Percentiles rank a stretch among this genome's conserved stretches.
These are phyloP conservation scores for Pseudomyrmex dendroicus DNA, from an alignment of 1,140 invertebrate genomes.

Conservation along the genomic window DNA sequence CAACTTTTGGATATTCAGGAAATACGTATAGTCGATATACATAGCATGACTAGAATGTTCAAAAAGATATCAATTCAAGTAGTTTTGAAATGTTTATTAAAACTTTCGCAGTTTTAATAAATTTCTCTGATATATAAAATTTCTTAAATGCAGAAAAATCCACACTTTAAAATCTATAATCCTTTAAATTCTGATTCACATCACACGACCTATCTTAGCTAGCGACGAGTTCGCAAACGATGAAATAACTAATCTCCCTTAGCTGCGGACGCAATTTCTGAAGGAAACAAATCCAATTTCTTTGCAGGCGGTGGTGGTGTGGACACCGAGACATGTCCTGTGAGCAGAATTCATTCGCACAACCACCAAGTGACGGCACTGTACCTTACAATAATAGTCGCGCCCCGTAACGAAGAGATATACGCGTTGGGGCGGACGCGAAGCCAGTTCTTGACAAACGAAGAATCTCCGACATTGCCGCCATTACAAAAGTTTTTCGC, in stretches of 20 bases:
- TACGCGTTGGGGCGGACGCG: constrained; percentile 10
- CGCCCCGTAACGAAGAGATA: constrained; percentile 64
- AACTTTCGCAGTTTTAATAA: constrained; percentile 23
- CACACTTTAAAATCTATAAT: background rate
- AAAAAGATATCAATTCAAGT: too few relatives aligned
- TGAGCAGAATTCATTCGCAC: constrained; percentile 50
- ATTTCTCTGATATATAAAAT: background rate
- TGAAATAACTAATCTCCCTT: constrained; percentile 53
- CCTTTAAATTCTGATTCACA: constrained; percentile 21
- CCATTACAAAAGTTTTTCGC: constrained; percentile 54
- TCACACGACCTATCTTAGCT: background rate
- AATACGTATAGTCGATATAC: too few relatives aligned
- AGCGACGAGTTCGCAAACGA: constrained; percentile 7
- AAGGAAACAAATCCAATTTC: constrained; percentile 60
- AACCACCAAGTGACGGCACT: constrained; percentile 20
- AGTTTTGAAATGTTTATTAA: constrained; percentile 37
- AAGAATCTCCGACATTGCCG: constrained; percentile 20
- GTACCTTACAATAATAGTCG: constrained; percentile 57
- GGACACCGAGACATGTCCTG: constrained; percentile 25
- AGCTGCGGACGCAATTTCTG: constrained; percentile 2
- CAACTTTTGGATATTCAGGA: constrained; percentile 22
- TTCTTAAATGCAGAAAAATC: background rate
- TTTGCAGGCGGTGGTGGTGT: constrained; percentile 2
- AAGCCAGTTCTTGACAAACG: constrained; percentile 18
- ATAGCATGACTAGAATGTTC: too few relatives aligned